Percentiles rank a stretch among this genome's conserved stretches.
These are phyloP conservation scores for Embiotoca jacksoni DNA, from an alignment of 2,113 vertebrate genomes.

Conservation along the genomic window DNA sequence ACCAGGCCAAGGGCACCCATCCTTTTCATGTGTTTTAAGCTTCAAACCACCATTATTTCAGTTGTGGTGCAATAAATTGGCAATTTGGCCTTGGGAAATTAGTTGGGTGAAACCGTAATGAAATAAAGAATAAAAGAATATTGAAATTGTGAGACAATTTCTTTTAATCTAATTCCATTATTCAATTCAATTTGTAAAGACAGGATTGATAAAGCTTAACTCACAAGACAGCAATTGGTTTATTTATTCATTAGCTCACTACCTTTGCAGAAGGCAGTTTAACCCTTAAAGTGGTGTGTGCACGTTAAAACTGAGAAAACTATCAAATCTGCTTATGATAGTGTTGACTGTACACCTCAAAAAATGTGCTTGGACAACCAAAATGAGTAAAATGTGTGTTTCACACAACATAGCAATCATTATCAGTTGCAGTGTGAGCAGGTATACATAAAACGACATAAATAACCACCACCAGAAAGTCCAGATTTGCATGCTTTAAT, in stretches of 20 bases:
- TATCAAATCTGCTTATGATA: conserved; percentile 1
- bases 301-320: conserved; percentile 6
- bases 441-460: no score
- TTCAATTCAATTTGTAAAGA: background rate
- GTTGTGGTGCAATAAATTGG: conserved; percentile 41
- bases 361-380: background rate
- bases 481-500: background rate
- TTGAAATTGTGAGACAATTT: background rate
- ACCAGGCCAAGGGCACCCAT: conserved; percentile 30
- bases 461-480: background rate
- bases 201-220: background rate
- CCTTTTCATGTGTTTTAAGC: conserved; percentile 29
- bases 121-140: background rate
- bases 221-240: background rate
- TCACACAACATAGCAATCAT: background rate
- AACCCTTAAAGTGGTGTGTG: conserved; percentile 5
- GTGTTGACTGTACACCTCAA: background rate
- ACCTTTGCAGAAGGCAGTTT: conserved; percentile 10
- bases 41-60: conserved; percentile 25
- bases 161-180: background rate
- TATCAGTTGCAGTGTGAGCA: no score
- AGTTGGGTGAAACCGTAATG: conserved; percentile 4
- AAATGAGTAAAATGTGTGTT: background rate
- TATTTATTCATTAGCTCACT: conserved; percentile 3
- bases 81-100: conserved; percentile 45